These are phyloP conservation scores for Menidia menidia DNA, from an alignment of 2,797 vertebrate species.

Conservation along the genomic window DNA sequence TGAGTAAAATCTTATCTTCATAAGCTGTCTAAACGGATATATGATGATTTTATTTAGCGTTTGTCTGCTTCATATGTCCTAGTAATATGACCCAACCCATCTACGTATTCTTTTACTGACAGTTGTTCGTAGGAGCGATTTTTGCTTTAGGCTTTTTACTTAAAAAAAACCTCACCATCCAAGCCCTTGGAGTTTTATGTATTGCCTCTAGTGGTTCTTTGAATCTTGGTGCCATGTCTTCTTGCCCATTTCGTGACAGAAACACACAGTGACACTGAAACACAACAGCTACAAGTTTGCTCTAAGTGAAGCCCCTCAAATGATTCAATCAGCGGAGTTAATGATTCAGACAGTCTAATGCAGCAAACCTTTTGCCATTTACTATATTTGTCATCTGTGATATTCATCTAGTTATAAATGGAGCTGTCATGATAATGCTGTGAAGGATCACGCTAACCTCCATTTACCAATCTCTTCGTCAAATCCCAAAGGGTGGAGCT, in stretches of 20 bases:
- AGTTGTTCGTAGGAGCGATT: neutral
- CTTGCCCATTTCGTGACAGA: constrained; percentile 5
- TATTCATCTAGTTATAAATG: constrained; percentile 80
- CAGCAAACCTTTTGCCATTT: constrained; percentile 68
- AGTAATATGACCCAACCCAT: neutral
- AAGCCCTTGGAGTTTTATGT: neutral
- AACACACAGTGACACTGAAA: constrained; percentile 19
- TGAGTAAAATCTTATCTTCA: too few relatives aligned
- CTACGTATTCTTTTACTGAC: neutral
- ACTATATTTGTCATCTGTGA: constrained; percentile 75
- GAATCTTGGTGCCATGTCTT: neutral
- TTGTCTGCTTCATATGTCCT: too few relatives aligned
- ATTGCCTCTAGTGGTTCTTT: neutral
- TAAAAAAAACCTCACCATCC: neutral
- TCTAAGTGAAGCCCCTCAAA: constrained; percentile 64
- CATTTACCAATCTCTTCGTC: constrained; percentile 90
- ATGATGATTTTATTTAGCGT: too few relatives aligned
- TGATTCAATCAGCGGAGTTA: constrained; percentile 66
- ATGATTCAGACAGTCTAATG: constrained; percentile 73
- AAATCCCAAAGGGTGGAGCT: constrained; percentile 92
- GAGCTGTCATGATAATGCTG: constrained; percentile 79
- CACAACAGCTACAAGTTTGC: constrained; percentile 45
- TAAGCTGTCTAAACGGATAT: too few relatives aligned
- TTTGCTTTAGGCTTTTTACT: neutral
- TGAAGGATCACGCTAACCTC: constrained; percentile 82